phyloP scores from a whole-genome alignment of 2,797 vertebrate genomes.

The Fistularia commersonii region DNA sequence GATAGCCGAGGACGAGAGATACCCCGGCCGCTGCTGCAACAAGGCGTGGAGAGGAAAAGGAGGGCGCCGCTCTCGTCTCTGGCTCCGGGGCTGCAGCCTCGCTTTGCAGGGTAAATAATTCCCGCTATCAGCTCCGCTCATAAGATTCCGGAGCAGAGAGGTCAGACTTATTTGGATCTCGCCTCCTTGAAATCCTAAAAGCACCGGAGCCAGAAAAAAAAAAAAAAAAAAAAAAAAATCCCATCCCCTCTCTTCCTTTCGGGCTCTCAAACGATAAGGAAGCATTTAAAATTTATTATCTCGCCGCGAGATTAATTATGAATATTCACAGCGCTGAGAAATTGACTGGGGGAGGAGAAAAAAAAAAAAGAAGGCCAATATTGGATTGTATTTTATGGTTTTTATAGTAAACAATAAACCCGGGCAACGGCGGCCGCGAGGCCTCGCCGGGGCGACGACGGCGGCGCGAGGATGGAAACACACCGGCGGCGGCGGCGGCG shows the following conservation, averaged over 20 bases:
- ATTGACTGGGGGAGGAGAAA: slow-evolving; percentile 16
- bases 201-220: slow-evolving; percentile 25
- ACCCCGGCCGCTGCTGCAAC: slow-evolving; percentile 42
- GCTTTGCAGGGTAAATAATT: slow-evolving; percentile 65
- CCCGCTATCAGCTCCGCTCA: slow-evolving; percentile 59
- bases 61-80: slow-evolving; percentile 43
- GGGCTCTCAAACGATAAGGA: slow-evolving; percentile 63
- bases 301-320: slow-evolving; percentile 72
- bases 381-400: slow-evolving; percentile 68
- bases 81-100: slow-evolving; percentile 52
- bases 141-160: slow-evolving; percentile 53
- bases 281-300: slow-evolving; percentile 71
- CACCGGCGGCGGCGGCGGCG: slow-evolving; percentile 42
- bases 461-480: slow-evolving; percentile 36
- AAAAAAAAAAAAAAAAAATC: slow-evolving; percentile 17
- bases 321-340: slow-evolving; percentile 68
- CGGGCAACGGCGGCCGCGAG: slow-evolving; percentile 50
- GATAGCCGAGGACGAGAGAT: slow-evolving; percentile 38
- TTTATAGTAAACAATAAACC: slow-evolving; percentile 76
- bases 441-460: slow-evolving; percentile 48
- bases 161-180: slow-evolving; percentile 59
- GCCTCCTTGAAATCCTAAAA: slow-evolving; percentile 57
- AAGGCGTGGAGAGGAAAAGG: slow-evolving; percentile 9
- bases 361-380: slow-evolving; percentile 54
- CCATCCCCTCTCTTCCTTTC: slow-evolving; percentile 24